Evolutionary conservation across 2,888 invertebrate species (phyloP), one percentile per base, ranked within the genome.

Genomic region (Artemia sp.): DNA sequence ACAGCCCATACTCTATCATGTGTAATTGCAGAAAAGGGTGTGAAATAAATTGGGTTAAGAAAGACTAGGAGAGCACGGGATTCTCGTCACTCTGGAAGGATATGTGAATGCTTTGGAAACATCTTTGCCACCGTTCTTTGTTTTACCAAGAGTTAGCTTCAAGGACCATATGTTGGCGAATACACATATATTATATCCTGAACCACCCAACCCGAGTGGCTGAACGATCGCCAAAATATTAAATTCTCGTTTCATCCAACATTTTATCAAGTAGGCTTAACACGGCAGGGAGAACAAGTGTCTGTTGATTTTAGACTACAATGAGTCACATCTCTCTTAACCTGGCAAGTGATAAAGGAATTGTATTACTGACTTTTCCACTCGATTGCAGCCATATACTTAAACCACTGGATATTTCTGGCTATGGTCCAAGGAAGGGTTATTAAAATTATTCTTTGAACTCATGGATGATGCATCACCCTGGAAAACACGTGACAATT

Each of bases 401-500:
- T 52, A 78, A 79, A 72, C 78, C 78, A 11, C 73, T 77, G 68
- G 75, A 76, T 72, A 68, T 74, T 69, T 70, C 74, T 38, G 72
- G 76, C 14, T 77, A 73, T 72, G 75, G 73, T 11, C 75, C 75
- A 3, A 75, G 76, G 52, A 75, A 76, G 71, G 72, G 72, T 50
- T 73, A 71, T 72, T 75, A 75, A 72, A 76, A 71, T 75, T 74
- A 72, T 72, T 73, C 71, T 51, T 74, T 76, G 51, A 76, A 78
- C 72, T 73, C 74, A 12, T 78, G 76, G 76, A 73, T 78, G 75
- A 70, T 76, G 72, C 73, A 74, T 68, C 73, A 79, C 72, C 77
- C 78, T 64, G 78, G 78, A 4, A 75, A 77, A 72, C 74, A 76
- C 24, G 74, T 79, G n/a, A 75, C 76, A 78, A 79, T 53, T 78